Base-by-base conservation (phyloP, 2,797 vertebrate genomes). In the Melopsittacus undulatus region DNA sequence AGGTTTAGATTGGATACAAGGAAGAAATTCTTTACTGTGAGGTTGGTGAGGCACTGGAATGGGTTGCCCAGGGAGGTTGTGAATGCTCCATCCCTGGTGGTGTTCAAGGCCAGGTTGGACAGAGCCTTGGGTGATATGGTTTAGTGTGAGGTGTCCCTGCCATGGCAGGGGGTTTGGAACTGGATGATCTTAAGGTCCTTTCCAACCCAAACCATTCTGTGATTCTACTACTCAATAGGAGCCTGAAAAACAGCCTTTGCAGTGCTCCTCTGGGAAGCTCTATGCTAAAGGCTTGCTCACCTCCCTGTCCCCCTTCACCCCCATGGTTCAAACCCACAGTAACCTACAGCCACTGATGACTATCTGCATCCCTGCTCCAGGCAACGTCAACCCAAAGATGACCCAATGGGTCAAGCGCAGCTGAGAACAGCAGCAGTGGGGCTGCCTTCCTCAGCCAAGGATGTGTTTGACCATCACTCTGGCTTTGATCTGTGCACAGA, bases 241-340 rank as follows among this genome's bases (percentile, higher is more conserved):
- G 27, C 43, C 36, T 61, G 43, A 42, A 61, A 74, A 83, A 4
- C 6, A 66, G 49, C 32, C 7, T 66, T 63, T 20, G 17, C 38
- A 17, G 51, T 43, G n/a, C 61, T 74, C 49, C 63, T 52, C 46
- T 12, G 42, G 54, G 64, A 84, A 77, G 34, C 7, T 1, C 0
- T 34, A 10, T 30, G 40, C 57, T 74, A 18, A 63, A 38, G 13
- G 5, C 64, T 42, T 76, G 18, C 73, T 78, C 40, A 61, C 23
- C 23, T 81, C 7, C 24, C 32, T 48, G 36, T 46, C 5, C n/a
- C 26, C 4, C 4, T 77, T 88, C 36, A 56, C 18, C 43, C 21
- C 56, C n/a, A 7, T 0, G 1, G 38, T 76, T 49, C 64, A 64
- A 29, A 11, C 14, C 29, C n/a, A 36, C 0, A 1, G 38, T 74